Base-by-base conservation (phyloP, 1,140 invertebrate genomes). In the Eupristina koningsbergeri region DNA sequence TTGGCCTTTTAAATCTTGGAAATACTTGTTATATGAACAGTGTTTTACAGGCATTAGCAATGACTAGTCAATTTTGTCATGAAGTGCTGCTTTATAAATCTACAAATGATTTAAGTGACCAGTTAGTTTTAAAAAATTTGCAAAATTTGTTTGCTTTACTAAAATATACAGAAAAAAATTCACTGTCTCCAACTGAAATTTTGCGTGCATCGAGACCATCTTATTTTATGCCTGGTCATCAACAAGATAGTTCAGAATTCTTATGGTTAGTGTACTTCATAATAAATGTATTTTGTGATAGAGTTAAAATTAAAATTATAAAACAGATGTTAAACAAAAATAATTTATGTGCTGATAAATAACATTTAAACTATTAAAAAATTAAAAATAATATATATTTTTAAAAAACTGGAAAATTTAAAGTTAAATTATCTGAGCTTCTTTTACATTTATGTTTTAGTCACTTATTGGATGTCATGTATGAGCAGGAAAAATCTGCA, bases 21-120 rank as follows among this genome's bases (percentile, higher is more conserved):
- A 97, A 97, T 86, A 97, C 96, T 0, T 97, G 97, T 89, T 97
- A 97, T 85, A 96, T 97, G 95, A 97, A 97, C 87, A 96, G 96
- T 88, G 94, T 97, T 17, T 90, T 97, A 45, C 96, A 97, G 89
- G 96, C 96, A 0, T 92, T 98, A 31, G 95, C 95, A 78, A 96
- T 96, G 94, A 97, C 96, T 58, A 95, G 95, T 90, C 94, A 94
- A 94, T 97, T 94, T 93, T 95, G 95, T 86, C 83, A 91, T 39
- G 87, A 91, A 87, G 86, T 92, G 67, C 86, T 92, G 69, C 87
- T 87, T 86, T 90, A 91, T 73, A 89, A 88, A 81, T 63, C 81
- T 19, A 73, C 63, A 7, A 87, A 85, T 80, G 86, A 88, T 50
- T 76, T 67, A 15, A 73, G 79, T n/a, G 92, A 88, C 64, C 92